These are phyloP conservation scores for Metopia argyrocephala DNA, from an alignment of 2,888 invertebrate species.

Conservation along the genomic window DNA sequence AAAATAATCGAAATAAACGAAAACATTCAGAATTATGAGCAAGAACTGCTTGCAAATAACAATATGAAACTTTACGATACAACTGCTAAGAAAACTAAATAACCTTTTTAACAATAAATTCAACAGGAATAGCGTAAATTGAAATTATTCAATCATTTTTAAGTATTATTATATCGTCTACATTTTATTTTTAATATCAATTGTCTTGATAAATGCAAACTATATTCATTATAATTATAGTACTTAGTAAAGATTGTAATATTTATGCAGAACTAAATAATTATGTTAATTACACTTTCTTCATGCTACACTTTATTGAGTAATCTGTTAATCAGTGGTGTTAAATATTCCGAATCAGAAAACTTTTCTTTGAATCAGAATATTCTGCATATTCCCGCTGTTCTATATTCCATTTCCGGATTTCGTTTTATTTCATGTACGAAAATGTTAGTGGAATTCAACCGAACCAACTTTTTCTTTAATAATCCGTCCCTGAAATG, in stretches of 20 bases:
- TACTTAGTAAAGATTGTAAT: constrained; percentile 44
- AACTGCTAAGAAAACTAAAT: constrained; percentile 40
- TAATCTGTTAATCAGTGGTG: too few species aligned
- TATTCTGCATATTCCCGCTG: too few species aligned
- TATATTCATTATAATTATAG: not conserved
- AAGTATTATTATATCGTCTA: constrained; percentile 9
- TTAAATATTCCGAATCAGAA: too few species aligned
- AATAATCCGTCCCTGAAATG: too few species aligned
- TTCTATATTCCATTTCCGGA: too few species aligned
- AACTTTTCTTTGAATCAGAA: too few species aligned
- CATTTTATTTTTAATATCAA: not conserved
- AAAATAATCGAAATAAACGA: not conserved
- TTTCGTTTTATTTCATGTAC: too few species aligned
- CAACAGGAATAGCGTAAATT: constrained; percentile 38
- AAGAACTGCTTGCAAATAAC: constrained; percentile 12
- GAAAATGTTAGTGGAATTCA: too few species aligned
- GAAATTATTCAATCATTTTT: constrained; percentile 18
- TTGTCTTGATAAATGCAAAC: not conserved
- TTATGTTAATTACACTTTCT: too few species aligned
- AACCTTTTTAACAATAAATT: not conserved
- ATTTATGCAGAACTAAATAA: too few species aligned
- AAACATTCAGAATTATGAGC: constrained; percentile 6
- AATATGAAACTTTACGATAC: constrained; percentile 15
- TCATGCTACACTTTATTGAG: too few species aligned
- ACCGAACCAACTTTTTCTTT: too few species aligned